Conservation (phyloP, 2,888 invertebrate genomes). For the Cryptosula pallasiana region DNA sequence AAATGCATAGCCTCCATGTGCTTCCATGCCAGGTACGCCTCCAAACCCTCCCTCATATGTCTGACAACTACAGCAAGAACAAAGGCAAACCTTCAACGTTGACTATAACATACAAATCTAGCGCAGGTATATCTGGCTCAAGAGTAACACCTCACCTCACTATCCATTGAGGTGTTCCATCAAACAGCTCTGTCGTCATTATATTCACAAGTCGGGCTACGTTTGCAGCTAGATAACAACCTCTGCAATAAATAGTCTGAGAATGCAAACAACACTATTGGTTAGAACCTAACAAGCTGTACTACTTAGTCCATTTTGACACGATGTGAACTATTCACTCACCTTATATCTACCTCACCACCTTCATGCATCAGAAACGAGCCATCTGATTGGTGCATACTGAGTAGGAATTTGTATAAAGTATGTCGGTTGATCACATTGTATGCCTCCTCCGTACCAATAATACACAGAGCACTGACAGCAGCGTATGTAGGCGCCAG, state of each 20-base stretch:
- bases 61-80: slow-evolving; percentile 76
- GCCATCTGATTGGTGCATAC: slow-evolving; percentile 76
- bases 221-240: slow-evolving; percentile 91
- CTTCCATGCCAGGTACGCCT: slow-evolving; percentile 88
- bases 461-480: slow-evolving; percentile 81
- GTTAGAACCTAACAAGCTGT: no score
- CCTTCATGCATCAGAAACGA: slow-evolving; percentile 84
- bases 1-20: slow-evolving; percentile 98
- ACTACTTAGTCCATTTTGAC: no score
- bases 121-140: no score
- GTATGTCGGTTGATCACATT: slow-evolving; percentile 73
- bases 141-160: slow-evolving; percentile 57
- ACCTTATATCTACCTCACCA: slow-evolving; percentile 81
- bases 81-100: no score
- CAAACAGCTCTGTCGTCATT: slow-evolving; percentile 68
- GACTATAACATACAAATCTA: no score
- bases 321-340: no score
- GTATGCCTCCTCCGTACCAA: slow-evolving; percentile 80
- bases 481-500: slow-evolving; percentile 97
- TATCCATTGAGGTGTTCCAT: slow-evolving; percentile 86
- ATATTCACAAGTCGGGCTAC: slow-evolving; percentile 81
- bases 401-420: slow-evolving; percentile 71
- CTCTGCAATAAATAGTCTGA: no score
- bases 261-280: no score
- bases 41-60: slow-evolving; percentile 98